Conservation (phyloP, 2,113 vertebrate genomes). For the Nycticorax nycticorax region DNA sequence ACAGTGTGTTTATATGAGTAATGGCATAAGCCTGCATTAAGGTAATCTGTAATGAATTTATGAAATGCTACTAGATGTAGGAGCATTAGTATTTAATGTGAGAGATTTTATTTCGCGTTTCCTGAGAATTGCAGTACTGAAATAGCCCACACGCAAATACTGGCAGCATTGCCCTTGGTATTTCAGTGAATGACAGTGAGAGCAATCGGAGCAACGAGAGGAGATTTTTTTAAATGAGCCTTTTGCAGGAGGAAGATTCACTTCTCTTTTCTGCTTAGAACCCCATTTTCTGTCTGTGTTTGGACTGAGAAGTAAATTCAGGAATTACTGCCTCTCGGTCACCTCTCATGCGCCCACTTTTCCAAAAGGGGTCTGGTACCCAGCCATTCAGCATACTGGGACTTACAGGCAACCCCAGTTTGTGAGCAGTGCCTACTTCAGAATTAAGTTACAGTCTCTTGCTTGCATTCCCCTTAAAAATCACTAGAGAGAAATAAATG, state of each 20-base stretch:
- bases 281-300: not conserved
- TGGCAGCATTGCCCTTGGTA: constrained; percentile 34
- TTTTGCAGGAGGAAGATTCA: not conserved
- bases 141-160: not conserved
- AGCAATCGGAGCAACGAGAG: not conserved
- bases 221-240: not conserved
- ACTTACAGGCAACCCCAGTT: not conserved
- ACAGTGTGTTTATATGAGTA: not conserved
- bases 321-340: not conserved
- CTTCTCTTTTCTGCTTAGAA: not conserved
- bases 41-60: not conserved
- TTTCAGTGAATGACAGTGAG: not conserved
- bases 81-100: not conserved
- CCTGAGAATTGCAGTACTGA: constrained; percentile 6
- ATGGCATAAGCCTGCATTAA: not conserved
- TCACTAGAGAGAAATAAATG: not conserved
- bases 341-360: not conserved
- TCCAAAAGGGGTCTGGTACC: not conserved
- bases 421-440: not conserved
- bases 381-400: not conserved
- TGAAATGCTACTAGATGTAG: not conserved
- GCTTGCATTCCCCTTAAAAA: not conserved
- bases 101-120: not conserved
- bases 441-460: not conserved
- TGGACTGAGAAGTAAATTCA: not conserved